Evolutionary conservation across 1,140 invertebrate species (phyloP), one percentile per base, ranked within the genome.

Genomic region (Cydia fagiglandana): DNA sequence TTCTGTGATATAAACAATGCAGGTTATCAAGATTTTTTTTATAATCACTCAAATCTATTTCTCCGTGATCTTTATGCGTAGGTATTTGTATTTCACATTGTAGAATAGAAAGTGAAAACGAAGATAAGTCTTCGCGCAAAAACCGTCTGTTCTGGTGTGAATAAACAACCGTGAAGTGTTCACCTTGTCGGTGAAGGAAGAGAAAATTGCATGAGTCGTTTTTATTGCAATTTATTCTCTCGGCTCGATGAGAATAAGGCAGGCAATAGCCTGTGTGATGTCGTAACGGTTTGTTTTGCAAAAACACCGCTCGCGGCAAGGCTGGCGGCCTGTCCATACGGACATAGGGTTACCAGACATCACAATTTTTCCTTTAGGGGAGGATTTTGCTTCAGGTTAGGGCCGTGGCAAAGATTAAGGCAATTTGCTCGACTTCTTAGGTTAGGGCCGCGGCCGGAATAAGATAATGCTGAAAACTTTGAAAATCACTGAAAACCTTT

Each of bases 231-330:
- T 50, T 80, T 78, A 80, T 76, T 80, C 74, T 81, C 74, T 76
- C 79, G 81, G 80, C 74, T 77, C 74, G 74, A 68, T 74, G 75
- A 75, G 73, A 82, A 79, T 80, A 80, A 82, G 82, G 83, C 81
- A 87, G 83, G 79, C 76, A 76, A 79, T 64, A 66, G 75, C 77
- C 77, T 78, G 74, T 74, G 80, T 77, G 80, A 83, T 91, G 84
- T 86, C 83, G 89, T 84, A 89, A 89, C 45, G 77, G 83, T 86
- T 81, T 85, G 84, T 87, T 88, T 88, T 88, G 85, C 87, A 88
- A 87, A 87, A 88, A 86, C 85, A 81, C 74, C 82, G 84, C 87
- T 83, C 80, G 78, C 70, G 83, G 86, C 88, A 88, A 91, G 88
- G 88, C 84, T 89, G 84, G 77, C 80, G 88, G 86, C 87, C 84